These are phyloP conservation scores for Zygaena filipendulae DNA, from an alignment of 2,888 invertebrate species.

Conservation along the genomic window DNA sequence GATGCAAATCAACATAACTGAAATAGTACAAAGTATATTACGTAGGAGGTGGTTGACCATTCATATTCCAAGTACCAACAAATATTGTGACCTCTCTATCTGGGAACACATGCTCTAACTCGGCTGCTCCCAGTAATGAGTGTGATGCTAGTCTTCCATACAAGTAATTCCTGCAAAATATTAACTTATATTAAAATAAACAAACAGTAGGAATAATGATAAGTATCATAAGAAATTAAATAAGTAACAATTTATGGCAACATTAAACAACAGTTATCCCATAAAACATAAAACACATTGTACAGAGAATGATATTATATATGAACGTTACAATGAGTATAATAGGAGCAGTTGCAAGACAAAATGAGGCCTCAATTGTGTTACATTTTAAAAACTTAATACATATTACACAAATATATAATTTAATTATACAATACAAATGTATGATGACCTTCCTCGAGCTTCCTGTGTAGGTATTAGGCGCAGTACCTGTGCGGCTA, in stretches of 20 bases:
- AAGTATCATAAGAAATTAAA: too few relatives aligned
- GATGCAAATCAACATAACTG: too few relatives aligned
- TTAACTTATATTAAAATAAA: slow-evolving; percentile 7
- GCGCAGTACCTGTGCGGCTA: slow-evolving; percentile 83
- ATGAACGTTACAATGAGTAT: too few relatives aligned
- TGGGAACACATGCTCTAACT: slow-evolving; percentile 88
- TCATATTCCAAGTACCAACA: slow-evolving; percentile 98
- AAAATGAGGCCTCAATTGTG: too few relatives aligned
- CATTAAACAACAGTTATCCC: slow-evolving; percentile 8
- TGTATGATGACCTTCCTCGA: slow-evolving; percentile 76
- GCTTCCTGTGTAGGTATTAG: slow-evolving; percentile 86
- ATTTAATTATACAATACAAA: too few relatives aligned
- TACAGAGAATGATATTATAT: slow-evolving; percentile 1
- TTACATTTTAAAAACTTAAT: too few relatives aligned
- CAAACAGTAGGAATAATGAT: slow-evolving; percentile 1
- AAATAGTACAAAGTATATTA: too few relatives aligned
- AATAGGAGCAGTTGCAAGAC: too few relatives aligned
- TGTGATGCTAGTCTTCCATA: slow-evolving; percentile 84
- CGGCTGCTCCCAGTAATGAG: slow-evolving; percentile 84
- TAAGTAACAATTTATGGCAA: slow-evolving; percentile 1
- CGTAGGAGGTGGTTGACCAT: slow-evolving; percentile 87
- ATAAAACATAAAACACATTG: too few relatives aligned
- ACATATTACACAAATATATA: too few relatives aligned
- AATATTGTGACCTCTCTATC: slow-evolving; percentile 87
- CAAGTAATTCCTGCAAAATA: slow-evolving; percentile 77